Percentiles rank a stretch among this genome's conserved stretches.
phyloP scores from a whole-genome alignment of 2,888 invertebrate species.

The Nymphalis urticae region DNA sequence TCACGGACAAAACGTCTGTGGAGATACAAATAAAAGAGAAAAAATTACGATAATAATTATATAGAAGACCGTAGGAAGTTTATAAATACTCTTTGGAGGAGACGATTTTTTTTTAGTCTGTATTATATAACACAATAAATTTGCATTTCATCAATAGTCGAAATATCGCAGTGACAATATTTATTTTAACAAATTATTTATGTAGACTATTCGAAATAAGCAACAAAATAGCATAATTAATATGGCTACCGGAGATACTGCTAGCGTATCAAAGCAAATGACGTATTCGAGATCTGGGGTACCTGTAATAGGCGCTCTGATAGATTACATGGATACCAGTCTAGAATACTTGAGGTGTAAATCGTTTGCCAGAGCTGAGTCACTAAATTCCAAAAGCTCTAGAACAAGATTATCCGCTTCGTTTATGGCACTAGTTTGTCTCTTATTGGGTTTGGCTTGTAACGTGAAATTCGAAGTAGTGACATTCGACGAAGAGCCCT shows the following conservation, averaged over 20 bases:
- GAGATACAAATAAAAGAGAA: too few relatives aligned
- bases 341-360: constrained; percentile 55
- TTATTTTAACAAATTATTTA: neutral
- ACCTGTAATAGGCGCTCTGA: constrained; percentile 63
- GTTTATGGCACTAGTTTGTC: constrained; percentile 59
- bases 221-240: constrained; percentile 12
- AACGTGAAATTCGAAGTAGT: constrained; percentile 73
- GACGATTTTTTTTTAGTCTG: neutral
- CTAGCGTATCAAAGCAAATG: constrained; percentile 51
- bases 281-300: constrained; percentile 62
- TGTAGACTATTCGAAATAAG: neutral
- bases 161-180: constrained; percentile 11
- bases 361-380: constrained; percentile 58
- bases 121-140: constrained; percentile 8
- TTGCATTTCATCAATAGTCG: neutral
- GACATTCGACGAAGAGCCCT: constrained; percentile 57
- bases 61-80: too few relatives aligned
- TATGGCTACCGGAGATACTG: constrained; percentile 52
- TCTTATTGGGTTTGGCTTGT: constrained; percentile 59
- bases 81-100: too few relatives aligned
- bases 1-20: too few relatives aligned
- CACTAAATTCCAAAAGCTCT: constrained; percentile 51
- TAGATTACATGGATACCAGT: constrained; percentile 67
- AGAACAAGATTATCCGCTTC: constrained; percentile 55
- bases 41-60: too few relatives aligned